Base-by-base conservation (phyloP, 2,797 vertebrate species). In the Aselliscus stoliczkanus region DNA sequence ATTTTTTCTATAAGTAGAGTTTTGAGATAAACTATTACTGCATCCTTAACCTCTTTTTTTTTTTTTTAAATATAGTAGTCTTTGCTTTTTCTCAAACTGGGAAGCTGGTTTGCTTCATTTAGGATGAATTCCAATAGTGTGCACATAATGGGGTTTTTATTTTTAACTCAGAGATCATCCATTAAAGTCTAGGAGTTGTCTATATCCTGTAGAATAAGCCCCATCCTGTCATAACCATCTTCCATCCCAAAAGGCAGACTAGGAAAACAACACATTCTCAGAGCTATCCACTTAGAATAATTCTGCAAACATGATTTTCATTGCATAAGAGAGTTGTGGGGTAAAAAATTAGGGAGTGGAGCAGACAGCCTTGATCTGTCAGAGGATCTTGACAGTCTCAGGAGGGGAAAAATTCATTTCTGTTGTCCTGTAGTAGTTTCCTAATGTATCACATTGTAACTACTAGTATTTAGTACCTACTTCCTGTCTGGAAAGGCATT, bases 401-500 rank as follows among this genome's bases (percentile, higher is more conserved):
- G 4, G 50, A 85, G 64, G 64, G n/a, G 88, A 72, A 50, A 69
- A 15, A 89, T 93, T 96, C 31, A 77, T 86, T 88, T 82, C 67
- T 89, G 5, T 82, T 88, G 70, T 88, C 72, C 81, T 92, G 60
- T 76, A 34, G 14, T 69, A 76, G 69, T 95, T 95, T 97, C 64
- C n/a, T 88, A 60, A 93, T 65, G 73, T 11, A 27, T 94, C 88
- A 69, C 62, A 76, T 96, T 88, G 21, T 25, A 88, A 72, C 47
- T 77, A 54, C 80, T 95, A 42, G 31, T 87, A 42, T 88, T 90
- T 90, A 88, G 60, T 27, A 64, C n/a, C 21, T 62, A 80, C 76
- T 93, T 97, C 85, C 92, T 97, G 62, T 72, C 79, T 80, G 37
- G 69, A 92, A 79, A 72, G 75, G n/a, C 79, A 90, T 7, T 12